These are phyloP conservation scores for Coleophora deauratella DNA, from an alignment of 2,888 invertebrate genomes.

Conservation along the genomic window DNA sequence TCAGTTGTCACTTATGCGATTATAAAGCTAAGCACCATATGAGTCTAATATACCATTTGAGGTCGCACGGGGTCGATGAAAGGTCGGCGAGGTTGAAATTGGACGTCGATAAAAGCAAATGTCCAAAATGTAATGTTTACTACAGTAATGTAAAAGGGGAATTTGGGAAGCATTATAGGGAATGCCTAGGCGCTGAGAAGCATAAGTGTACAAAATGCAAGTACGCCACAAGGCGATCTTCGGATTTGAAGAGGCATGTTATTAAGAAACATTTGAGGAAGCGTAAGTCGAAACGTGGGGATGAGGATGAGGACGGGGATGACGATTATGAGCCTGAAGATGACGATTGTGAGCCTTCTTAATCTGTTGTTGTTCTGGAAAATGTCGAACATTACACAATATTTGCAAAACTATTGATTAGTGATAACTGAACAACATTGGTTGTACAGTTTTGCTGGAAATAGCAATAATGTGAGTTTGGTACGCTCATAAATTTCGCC, in stretches of 20 bases:
- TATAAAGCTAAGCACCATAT: conserved; percentile 47
- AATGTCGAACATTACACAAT: no score
- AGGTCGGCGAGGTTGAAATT: no score
- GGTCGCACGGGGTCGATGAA: conserved; percentile 24
- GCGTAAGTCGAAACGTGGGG: conserved; percentile 26
- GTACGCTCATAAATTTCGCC: no score
- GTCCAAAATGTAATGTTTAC: no score
- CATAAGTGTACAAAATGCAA: conserved; percentile 22
- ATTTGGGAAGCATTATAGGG: no score
- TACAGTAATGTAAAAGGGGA: no score
- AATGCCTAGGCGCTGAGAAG: neutral
- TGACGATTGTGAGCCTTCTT: conserved; percentile 9
- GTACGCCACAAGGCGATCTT: conserved; percentile 5
- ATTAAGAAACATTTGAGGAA: conserved; percentile 21
- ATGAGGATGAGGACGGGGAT: conserved; percentile 9
- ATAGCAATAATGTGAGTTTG: no score
- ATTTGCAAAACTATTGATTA: no score
- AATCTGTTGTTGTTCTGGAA: no score
- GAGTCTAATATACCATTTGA: conserved; percentile 48
- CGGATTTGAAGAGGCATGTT: neutral
- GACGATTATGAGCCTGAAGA: conserved; percentile 15
- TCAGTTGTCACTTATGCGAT: conserved; percentile 41
- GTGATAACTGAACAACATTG: no score
- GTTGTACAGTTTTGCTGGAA: no score
- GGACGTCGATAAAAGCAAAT: no score